Conservation (phyloP, 2,113 vertebrate species). For the Serilophus lunatus region DNA sequence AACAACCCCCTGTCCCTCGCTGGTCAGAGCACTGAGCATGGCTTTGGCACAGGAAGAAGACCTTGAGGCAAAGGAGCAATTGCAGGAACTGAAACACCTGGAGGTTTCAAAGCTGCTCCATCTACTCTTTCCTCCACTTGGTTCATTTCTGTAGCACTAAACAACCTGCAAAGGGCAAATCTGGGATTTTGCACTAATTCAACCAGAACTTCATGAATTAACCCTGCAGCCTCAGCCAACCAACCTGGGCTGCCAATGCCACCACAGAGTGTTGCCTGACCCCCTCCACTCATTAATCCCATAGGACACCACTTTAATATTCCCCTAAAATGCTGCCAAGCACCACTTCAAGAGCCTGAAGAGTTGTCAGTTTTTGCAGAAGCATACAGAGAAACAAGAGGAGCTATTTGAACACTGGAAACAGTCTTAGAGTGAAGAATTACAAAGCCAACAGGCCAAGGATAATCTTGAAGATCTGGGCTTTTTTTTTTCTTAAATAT, state of each 20-base stretch:
- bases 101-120: neutral
- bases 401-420: neutral
- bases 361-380: neutral
- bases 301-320: neutral
- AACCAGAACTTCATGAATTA: neutral
- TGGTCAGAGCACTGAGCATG: fast-evolving
- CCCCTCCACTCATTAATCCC: neutral
- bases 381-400: fast-evolving
- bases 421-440: neutral
- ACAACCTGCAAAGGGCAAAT: neutral
- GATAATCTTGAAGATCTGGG: neutral
- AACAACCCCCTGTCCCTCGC: neutral
- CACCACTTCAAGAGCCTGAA: neutral
- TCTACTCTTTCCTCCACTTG: fast-evolving
- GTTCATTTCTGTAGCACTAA: neutral
- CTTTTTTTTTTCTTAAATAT: neutral
- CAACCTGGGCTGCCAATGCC: neutral
- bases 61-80: neutral
- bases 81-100: fast-evolving
- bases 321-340: neutral
- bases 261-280: fast-evolving
- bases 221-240: neutral
- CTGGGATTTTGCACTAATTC: neutral
- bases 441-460: neutral
- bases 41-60: fast-evolving